A percentile compares a stretch with the other conserved stretches of the same genome.
Conservation (phyloP, 2,888 invertebrate species). For the Drosophila seclusa region DNA sequence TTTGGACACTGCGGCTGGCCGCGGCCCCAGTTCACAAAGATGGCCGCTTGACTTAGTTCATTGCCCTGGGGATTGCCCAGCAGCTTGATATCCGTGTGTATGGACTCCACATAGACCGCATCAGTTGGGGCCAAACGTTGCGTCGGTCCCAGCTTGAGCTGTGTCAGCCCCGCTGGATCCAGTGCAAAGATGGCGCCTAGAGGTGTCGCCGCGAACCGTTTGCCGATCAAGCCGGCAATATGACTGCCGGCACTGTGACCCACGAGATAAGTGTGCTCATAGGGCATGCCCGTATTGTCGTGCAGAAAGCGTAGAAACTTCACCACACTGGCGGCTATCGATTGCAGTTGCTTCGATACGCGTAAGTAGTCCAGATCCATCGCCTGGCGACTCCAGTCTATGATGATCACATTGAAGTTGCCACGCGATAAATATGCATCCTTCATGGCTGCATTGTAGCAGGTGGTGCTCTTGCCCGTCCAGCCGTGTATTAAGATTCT, state of each 20-base stretch:
- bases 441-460: slow-evolving; percentile 82
- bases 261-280: slow-evolving; percentile 76
- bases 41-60: slow-evolving; percentile 81
- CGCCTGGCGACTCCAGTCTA: slow-evolving; percentile 82
- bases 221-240: slow-evolving; percentile 81
- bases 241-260: slow-evolving; percentile 85
- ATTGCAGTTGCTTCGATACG: slow-evolving; percentile 72
- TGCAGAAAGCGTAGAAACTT: slow-evolving; percentile 79
- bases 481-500: slow-evolving; percentile 82
- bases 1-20: slow-evolving; percentile 84
- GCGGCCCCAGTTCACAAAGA: slow-evolving; percentile 84
- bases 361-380: slow-evolving; percentile 73
- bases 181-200: slow-evolving; percentile 82
- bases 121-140: slow-evolving; percentile 80
- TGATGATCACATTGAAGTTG: slow-evolving; percentile 80
- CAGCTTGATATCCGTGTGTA: slow-evolving; percentile 82
- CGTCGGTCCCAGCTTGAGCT: slow-evolving; percentile 61
- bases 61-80: slow-evolving; percentile 81
- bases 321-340: slow-evolving; percentile 74
- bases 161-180: slow-evolving; percentile 84
- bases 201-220: slow-evolving; percentile 55
- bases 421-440: slow-evolving; percentile 79
- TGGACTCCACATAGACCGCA: slow-evolving; percentile 83
- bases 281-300: slow-evolving; percentile 62
- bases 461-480: slow-evolving; percentile 74